These are phyloP conservation scores for Macroglossus sobrinus DNA, from an alignment of 2,113 vertebrate species.

Conservation along the genomic window DNA sequence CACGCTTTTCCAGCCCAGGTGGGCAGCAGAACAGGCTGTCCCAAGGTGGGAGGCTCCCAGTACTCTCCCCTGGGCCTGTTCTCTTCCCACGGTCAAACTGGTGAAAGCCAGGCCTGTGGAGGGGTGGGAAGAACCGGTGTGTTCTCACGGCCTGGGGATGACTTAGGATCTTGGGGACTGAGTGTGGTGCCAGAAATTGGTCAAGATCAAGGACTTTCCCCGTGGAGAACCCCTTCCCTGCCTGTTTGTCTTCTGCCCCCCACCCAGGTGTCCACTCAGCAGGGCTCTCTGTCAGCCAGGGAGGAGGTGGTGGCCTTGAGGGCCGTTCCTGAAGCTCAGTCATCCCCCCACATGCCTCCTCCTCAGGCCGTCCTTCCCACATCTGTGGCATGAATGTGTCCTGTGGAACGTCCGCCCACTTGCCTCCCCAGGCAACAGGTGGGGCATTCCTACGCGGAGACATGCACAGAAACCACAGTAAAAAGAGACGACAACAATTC, in stretches of 20 bases:
- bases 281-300: background rate
- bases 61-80: background rate
- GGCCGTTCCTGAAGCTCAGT: background rate
- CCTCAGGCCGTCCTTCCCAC: background rate
- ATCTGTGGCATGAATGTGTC: too few species aligned
- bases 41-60: background rate
- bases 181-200: background rate
- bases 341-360: background rate
- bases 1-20: background rate
- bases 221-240: background rate
- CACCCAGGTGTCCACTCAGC: too few species aligned
- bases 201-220: too few species aligned
- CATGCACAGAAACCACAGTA: fast-evolving
- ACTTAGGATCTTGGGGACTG: background rate
- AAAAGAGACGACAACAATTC: fast-evolving
- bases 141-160: background rate
- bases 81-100: background rate
- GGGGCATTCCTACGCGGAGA: fast-evolving
- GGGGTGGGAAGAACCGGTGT: background rate
- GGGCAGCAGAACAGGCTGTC: background rate
- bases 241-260: background rate
- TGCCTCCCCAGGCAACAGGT: fast-evolving
- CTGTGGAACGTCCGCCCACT: background rate
- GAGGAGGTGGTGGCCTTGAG: background rate
- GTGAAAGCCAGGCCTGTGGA: background rate